phyloP scores from a whole-genome alignment of 2,113 vertebrate species.

The Zosterops lateralis region DNA sequence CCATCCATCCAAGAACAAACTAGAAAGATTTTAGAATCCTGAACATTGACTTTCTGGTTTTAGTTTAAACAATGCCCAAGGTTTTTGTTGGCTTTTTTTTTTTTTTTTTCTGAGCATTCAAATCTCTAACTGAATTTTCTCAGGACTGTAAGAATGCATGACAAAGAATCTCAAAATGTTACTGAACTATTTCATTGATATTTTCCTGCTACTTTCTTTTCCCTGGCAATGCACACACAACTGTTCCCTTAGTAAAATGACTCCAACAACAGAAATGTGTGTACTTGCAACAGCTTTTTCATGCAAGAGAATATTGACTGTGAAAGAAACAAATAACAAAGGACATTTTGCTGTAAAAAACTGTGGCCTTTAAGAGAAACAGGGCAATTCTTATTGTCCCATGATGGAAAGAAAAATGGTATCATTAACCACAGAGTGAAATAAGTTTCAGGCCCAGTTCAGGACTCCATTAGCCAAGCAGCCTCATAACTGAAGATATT shows the following conservation, averaged over 20 bases:
- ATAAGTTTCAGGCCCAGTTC: neutral
- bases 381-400: neutral
- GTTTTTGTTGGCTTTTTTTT: neutral
- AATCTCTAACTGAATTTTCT: conserved; percentile 11
- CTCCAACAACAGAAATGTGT: neutral
- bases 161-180: conserved; percentile 7
- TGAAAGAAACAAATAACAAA: conserved; percentile 16
- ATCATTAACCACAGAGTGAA: neutral
- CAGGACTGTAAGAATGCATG: neutral
- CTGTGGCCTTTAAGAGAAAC: neutral
- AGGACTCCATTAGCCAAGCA: neutral
- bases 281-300: neutral
- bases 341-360: conserved; percentile 5
- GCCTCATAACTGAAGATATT: neutral
- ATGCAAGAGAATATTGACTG: neutral
- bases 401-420: neutral
- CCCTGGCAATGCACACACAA: neutral
- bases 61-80: neutral
- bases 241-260: neutral
- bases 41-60: neutral
- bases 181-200: conserved; percentile 32
- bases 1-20: neutral
- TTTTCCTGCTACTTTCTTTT: conserved; percentile 2
- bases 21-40: neutral
- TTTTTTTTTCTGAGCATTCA: neutral